Evolutionary conservation across 2,888 invertebrate species (phyloP), one percentile per base, ranked within the genome.

Genomic region (Opisthograptis luteolata): DNA sequence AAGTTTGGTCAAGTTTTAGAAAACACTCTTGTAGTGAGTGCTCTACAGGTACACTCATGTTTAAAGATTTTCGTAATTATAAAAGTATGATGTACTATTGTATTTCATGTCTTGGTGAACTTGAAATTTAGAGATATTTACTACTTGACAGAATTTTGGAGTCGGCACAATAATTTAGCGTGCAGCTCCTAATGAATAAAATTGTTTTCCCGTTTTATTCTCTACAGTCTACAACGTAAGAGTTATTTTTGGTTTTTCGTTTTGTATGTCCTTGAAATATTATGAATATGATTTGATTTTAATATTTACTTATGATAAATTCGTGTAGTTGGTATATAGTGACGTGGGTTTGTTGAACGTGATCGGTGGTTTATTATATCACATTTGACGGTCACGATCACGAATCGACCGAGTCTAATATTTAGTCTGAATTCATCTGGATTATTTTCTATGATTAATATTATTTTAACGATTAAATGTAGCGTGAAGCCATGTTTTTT

Each of bases 301-400:
- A 39, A 52, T 62, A 55, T 68, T 66, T 57, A 60, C 53, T 37
- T 51, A 55, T 52, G 60, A 66, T 61, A 56, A 53, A 59, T 47
- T 59, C 34, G 43, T 60, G 60, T 64, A 48, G 61, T n/a, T n/a
- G n/a, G n/a, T n/a, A 58, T 58, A 60, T 34, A 48, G 47, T 65
- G 66, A 66, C 64, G 71, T 62, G 27, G 49, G 45, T n/a, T n/a
- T n/a, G n/a, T 45, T 41, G 47, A 57, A 57, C 74, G 68, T 75
- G 76, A 69, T 60, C 30, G 30, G 45, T 55, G 30, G 54, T 54
- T 66, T 68, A 60, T 55, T 41, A 22, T 28, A 37, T 31, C 31
- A 50, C 36, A 19, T 37, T 41, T 4, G 30, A 44, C 43, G 35
- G 48, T 61, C 49, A 64, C 53, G 59, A 55, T 22, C 9, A 8